Base-by-base conservation (phyloP, 1,140 invertebrate genomes). In the Drosophila nannoptera region DNA sequence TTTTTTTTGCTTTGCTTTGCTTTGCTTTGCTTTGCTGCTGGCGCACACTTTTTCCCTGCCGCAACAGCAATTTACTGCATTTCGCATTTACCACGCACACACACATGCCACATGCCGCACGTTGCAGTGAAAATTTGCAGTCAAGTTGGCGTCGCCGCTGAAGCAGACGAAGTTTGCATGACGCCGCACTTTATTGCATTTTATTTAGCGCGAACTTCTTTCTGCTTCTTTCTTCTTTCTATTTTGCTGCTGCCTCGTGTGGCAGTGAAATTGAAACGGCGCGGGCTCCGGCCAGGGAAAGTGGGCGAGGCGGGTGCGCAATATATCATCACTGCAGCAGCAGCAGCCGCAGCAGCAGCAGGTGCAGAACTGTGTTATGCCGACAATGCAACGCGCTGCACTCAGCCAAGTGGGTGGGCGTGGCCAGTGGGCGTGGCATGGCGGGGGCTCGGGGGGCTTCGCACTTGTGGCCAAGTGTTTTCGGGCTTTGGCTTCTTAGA, bases 251-350 rank as follows among this genome's bases (percentile, higher is more conserved):
- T 45, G 8, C 42, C 50, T 35, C 64, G 62, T 29, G 36, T 80
- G 80, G 73, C 80, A 83, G 80, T 83, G 80, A 83, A 83, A 83
- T 83, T 84, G 76, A 83, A 83, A 83, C 73, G 80, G 9, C 9
- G 56, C 55, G 7, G 40, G 40, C 14, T 40, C n/a, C 7, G 40
- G 7, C 64, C 22, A 46, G 76, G 81, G 80, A 86, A 84, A 86
- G 80, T 80, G 66, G 64, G 58, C 54, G 40, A 14, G 54, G 29
- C 33, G 32, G 7, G 12, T 43, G 78, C 69, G 78, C 73, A 83
- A 78, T 83, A 76, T 78, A 63, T 78, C 64, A 71, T 61, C 35
- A 61, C 46, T 32, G 50, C 49, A 22, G n/a, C 33, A 11, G 14
- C 49, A 53, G 11, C 14, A 38, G 12, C n/a, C 32, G 48, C 48